Conservation (phyloP, 2,888 invertebrate species). For the Drosophila gaucha region DNA sequence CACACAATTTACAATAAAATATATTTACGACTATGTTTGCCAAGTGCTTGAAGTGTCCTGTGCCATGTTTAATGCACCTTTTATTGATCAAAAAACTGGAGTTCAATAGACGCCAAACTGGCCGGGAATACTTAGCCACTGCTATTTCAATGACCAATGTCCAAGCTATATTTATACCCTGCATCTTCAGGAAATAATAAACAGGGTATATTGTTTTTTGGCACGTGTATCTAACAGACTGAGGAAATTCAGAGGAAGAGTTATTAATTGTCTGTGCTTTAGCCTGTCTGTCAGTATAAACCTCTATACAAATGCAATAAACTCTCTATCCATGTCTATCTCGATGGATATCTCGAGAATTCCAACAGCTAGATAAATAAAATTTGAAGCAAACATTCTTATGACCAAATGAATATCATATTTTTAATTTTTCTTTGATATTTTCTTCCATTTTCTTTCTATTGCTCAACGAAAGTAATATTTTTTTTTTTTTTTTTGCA, state of each 20-base stretch:
- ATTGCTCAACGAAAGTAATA: too few species aligned
- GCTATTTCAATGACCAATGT: constrained; percentile 35
- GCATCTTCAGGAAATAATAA: neutral
- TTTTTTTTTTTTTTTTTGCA: neutral
- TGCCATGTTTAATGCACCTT: constrained; percentile 74
- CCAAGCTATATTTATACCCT: constrained; percentile 13
- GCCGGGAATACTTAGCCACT: constrained; percentile 9
- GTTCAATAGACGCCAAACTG: constrained; percentile 67
- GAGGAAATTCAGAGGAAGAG: neutral
- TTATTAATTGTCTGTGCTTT: neutral
- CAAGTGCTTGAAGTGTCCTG: constrained; percentile 56
- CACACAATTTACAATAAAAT: constrained; percentile 77
- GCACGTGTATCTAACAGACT: too few species aligned
- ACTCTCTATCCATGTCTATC: neutral
- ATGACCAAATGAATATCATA: too few species aligned
- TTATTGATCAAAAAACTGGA: constrained; percentile 74
- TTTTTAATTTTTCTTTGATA: neutral
- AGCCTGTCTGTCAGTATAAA: too few species aligned
- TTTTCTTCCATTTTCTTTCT: too few species aligned
- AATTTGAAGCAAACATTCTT: neutral
- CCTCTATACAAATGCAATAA: too few species aligned
- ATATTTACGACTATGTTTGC: constrained; percentile 76
- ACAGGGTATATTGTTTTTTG: neutral
- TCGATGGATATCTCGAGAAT: neutral
- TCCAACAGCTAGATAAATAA: too few species aligned